Percentiles rank a stretch among this genome's conserved stretches.
Evolutionary conservation across 2,888 invertebrate genomes (phyloP).

Genomic region (Dysmachus trigonus): DNA sequence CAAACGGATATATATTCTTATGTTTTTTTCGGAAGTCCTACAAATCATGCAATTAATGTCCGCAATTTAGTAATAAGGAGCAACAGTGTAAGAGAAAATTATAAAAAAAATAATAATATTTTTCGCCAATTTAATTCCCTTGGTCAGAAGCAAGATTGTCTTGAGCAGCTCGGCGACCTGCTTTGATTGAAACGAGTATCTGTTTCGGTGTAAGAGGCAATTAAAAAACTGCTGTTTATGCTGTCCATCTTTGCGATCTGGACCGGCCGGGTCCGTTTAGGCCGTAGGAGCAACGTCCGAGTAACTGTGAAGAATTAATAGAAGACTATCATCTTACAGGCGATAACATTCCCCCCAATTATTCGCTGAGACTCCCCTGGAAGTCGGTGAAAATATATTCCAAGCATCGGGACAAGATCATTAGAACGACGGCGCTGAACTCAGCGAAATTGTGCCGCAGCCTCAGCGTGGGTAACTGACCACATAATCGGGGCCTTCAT

Average conservation of each 20-base stretch:
- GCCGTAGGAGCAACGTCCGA: slow-evolving; percentile 10
- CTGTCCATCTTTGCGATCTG: neutral
- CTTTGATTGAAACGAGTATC: neutral
- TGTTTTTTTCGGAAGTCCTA: no score
- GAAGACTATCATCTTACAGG: slow-evolving; percentile 8
- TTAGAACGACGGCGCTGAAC: neutral
- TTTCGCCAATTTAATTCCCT: neutral
- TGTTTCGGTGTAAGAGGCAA: neutral
- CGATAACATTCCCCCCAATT: slow-evolving; percentile 5
- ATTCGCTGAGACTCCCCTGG: slow-evolving; percentile 21
- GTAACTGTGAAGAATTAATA: slow-evolving; percentile 31
- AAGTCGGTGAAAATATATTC: neutral
- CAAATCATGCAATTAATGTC: no score
- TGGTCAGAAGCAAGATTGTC: neutral
- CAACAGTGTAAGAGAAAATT: neutral
- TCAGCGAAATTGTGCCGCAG: neutral
- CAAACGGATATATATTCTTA: no score
- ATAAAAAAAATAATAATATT: neutral
- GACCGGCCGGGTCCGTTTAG: neutral
- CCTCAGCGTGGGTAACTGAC: slow-evolving; percentile 35
- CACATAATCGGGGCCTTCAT: slow-evolving; percentile 34
- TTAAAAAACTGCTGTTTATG: slow-evolving; percentile 6
- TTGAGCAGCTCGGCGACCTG: neutral
- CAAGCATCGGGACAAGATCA: neutral
- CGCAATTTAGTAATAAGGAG: neutral